Percentiles rank a stretch among this genome's conserved stretches.
Conservation (phyloP, 2,888 invertebrate genomes). For the Polymixis lichenea region DNA sequence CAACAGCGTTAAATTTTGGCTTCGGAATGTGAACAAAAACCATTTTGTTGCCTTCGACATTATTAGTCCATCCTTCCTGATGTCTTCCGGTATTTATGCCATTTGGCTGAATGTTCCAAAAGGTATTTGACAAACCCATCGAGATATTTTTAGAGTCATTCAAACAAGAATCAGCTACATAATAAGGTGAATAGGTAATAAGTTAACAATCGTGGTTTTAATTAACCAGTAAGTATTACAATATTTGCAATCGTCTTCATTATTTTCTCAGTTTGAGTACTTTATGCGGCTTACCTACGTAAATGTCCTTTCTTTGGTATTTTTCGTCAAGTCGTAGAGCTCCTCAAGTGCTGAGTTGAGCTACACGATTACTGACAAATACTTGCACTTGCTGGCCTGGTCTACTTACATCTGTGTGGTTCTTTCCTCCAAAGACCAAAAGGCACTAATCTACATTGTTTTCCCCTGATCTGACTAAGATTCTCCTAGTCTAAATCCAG, state of each 20-base stretch:
- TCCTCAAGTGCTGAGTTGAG: too few relatives aligned
- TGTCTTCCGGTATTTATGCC: slow-evolving; percentile 67
- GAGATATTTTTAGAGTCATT: background rate
- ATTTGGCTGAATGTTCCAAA: slow-evolving; percentile 50
- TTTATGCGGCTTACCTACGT: too few relatives aligned
- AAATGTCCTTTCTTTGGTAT: too few relatives aligned
- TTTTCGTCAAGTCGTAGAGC: too few relatives aligned
- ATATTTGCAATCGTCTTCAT: background rate
- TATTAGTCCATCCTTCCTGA: slow-evolving; percentile 67
- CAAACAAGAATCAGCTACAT: background rate
- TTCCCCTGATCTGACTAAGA: too few relatives aligned
- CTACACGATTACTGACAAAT: too few relatives aligned
- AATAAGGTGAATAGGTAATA: background rate
- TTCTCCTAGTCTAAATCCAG: too few relatives aligned
- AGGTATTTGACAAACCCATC: slow-evolving; percentile 12
- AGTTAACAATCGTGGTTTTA: background rate
- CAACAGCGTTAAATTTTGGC: slow-evolving; percentile 59
- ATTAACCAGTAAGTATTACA: background rate
- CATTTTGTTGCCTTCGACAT: slow-evolving; percentile 59
- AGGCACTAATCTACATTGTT: too few relatives aligned
- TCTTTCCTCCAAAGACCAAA: too few relatives aligned
- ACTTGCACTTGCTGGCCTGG: too few relatives aligned
- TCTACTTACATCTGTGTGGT: too few relatives aligned
- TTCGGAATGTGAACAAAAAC: slow-evolving; percentile 66
- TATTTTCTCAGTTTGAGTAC: background rate